Base-by-base conservation (phyloP, 2,888 invertebrate genomes). In the Mythimna lalbum region DNA sequence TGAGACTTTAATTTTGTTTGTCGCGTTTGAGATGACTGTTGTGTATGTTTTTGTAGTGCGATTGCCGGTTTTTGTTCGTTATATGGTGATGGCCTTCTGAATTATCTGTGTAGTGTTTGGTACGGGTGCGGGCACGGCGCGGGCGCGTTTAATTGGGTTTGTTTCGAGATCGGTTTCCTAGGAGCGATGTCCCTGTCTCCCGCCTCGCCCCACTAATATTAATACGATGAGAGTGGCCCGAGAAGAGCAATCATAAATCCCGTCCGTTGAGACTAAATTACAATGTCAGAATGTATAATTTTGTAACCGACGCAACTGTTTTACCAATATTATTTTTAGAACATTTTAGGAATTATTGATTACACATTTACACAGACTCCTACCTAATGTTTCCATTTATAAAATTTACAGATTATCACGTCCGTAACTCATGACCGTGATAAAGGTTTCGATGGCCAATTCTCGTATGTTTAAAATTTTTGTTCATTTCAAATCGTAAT, bases 171-270 rank as follows among this genome's bases (percentile, higher is more conserved):
- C 83, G 82, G 85, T 86, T 84, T 84, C 81, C 79, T 84, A 73
- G 62, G 72, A 84, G 73, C 78, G 63, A 78, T 83, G 83, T 81
- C 75, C 76, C 81, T 75, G 83, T 80, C 73, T 73, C 72, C 80
- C 67, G 75, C 69, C 59, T 55, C 69, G 53, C 73, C 76, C 63
- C 76, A 78, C 82, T 83, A 85, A 86, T 89, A 90, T 88, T 88
- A 88, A 88, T 89, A 86, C 81, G 82, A 76, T 73, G 81, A 82
- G 81, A 85, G 86, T 82, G 79, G 77, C 81, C 81, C 78, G 74
- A 82, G 82, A 85, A 83, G 82, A 86, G 83, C 82, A 87, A 88
- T 90, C 86, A 90, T 88, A 90, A 90, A 90, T 89, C 88, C 84
- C 66, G 80, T 84, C 86, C 85, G 80, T 79, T 81, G 87, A 84